These are phyloP conservation scores for Argyra leucocephala DNA, from an alignment of 2,888 invertebrate genomes.

Conservation along the genomic window DNA sequence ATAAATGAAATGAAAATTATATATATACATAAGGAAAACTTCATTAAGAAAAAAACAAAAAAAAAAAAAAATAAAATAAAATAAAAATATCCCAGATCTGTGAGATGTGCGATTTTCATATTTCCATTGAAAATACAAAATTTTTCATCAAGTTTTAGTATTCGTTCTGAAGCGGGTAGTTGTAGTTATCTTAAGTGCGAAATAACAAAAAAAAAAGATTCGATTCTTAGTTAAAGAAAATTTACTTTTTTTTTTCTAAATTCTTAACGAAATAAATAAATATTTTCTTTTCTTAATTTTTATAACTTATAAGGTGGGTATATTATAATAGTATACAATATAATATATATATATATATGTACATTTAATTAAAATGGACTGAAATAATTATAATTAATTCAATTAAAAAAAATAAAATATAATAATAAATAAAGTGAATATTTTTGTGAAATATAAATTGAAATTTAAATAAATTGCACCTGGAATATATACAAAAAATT, in stretches of 20 bases:
- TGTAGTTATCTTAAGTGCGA: constrained; percentile 4
- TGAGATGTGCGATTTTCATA: not conserved
- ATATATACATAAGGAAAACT: too few species aligned
- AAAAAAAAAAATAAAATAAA: not conserved
- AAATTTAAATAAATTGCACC: too few species aligned
- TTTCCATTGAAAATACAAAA: not conserved
- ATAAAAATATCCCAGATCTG: not conserved
- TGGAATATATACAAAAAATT: too few species aligned
- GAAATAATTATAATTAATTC: too few species aligned
- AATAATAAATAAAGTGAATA: too few species aligned
- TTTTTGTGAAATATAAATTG: too few species aligned
- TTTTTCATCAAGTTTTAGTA: not conserved
- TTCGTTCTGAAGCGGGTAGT: constrained; percentile 6
- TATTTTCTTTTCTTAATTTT: not conserved
- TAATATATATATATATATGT: too few species aligned
- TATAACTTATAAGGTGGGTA: not conserved
- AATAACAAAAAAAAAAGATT: not conserved
- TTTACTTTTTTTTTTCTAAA: not conserved
- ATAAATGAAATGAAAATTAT: too few species aligned
- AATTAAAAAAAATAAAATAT: too few species aligned
- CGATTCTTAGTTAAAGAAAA: not conserved
- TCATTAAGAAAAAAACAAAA: not conserved
- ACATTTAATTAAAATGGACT: too few species aligned
- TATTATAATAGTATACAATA: not conserved
- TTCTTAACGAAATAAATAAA: not conserved